Evolutionary conservation across 2,797 vertebrate genomes (phyloP).

Genomic region (Eidolon dupreanum): DNA sequence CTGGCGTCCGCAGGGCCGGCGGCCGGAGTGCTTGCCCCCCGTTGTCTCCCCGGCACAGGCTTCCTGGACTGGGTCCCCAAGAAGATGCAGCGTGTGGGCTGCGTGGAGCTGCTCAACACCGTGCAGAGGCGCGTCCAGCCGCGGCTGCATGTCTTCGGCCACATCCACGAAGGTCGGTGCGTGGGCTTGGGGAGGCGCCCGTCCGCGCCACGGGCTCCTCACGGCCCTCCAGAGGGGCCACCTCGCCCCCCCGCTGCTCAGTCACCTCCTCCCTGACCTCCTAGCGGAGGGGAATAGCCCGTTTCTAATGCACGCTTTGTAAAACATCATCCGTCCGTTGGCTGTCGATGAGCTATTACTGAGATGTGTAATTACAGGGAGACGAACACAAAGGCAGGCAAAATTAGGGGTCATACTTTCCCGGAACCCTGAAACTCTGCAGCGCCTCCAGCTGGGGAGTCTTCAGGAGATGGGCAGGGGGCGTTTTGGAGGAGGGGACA

Average conservation of each 20-base stretch:
- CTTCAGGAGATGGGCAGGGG: background rate
- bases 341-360: rapidly evolving
- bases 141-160: conserved; percentile 96
- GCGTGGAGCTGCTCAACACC: conserved; percentile 97
- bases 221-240: too few species aligned
- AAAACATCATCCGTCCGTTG: rapidly evolving
- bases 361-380: rapidly evolving
- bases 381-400: rapidly evolving
- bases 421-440: background rate
- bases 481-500: background rate
- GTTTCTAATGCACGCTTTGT: rapidly evolving
- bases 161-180: conserved; percentile 96
- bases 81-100: conserved; percentile 98
- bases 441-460: background rate
- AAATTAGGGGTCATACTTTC: background rate
- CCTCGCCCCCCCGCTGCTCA: background rate
- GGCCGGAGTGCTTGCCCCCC: rapidly evolving
- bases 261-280: background rate
- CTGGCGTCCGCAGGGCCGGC: rapidly evolving
- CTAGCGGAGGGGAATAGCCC: background rate
- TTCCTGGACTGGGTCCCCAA: conserved; percentile 99
- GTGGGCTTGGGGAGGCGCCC: rapidly evolving
- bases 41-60: conserved; percentile 83
- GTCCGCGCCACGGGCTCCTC: rapidly evolving
- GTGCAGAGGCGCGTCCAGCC: conserved; percentile 97